Percentiles rank a stretch among this genome's conserved stretches.
Conservation (phyloP, 2,113 vertebrate species). For the Zosterops hypoxanthus region DNA sequence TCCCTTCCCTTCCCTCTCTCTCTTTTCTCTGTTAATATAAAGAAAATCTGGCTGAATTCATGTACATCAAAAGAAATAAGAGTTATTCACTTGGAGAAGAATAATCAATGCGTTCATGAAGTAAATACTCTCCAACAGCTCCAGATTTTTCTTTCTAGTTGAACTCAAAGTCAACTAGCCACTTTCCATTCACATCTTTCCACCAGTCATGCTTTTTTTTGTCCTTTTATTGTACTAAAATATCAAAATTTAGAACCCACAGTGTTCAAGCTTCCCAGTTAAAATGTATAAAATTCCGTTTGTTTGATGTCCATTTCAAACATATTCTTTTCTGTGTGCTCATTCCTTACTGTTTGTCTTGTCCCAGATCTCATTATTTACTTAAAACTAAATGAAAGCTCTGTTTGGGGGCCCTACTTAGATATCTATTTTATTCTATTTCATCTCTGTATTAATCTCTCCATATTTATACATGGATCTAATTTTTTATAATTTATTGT, state of each 20-base stretch:
- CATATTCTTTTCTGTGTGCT: neutral
- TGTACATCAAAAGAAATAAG: neutral
- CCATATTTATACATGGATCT: neutral
- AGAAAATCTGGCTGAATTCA: neutral
- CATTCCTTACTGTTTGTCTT: neutral
- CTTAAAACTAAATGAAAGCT: neutral
- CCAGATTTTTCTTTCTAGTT: neutral
- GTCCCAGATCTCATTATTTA: neutral
- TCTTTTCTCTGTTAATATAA: neutral
- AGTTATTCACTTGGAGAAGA: neutral
- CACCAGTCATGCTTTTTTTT: no score
- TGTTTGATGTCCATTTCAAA: neutral
- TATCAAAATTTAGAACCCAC: neutral
- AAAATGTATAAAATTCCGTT: neutral
- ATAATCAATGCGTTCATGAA: neutral
- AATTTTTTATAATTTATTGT: neutral
- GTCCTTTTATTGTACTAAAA: neutral
- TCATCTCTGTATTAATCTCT: neutral
- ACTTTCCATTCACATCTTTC: neutral
- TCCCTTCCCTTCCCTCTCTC: no score
- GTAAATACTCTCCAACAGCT: neutral
- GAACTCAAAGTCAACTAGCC: neutral
- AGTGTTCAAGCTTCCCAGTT: neutral
- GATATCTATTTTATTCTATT: neutral
- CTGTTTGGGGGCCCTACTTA: neutral